Conservation (phyloP, 2,888 invertebrate genomes). For the Phoronis australis region DNA sequence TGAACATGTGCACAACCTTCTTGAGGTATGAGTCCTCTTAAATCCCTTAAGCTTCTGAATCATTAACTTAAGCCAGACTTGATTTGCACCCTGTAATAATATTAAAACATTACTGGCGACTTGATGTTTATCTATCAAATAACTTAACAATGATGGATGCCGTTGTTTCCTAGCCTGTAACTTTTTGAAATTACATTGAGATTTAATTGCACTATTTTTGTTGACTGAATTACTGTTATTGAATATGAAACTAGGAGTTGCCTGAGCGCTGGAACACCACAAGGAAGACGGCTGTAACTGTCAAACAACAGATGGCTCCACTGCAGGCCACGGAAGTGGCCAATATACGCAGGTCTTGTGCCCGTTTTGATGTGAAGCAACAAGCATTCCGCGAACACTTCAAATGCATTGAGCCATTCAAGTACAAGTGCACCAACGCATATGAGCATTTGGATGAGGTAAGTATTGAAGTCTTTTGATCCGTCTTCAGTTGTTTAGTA, state of each 20-base stretch:
- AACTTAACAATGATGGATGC: too few species aligned
- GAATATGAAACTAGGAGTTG: too few species aligned
- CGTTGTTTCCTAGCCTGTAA: too few species aligned
- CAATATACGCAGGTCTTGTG: constrained; percentile 79
- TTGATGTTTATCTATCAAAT: too few species aligned
- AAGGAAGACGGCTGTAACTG: constrained; percentile 82
- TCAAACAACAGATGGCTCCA: constrained; percentile 92
- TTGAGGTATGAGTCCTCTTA: constrained; percentile 67
- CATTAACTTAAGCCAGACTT: too few species aligned
- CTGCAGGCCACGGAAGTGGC: constrained; percentile 90
- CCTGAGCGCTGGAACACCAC: constrained; percentile 95
- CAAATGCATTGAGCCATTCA: constrained; percentile 57
- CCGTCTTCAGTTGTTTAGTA: too few species aligned
- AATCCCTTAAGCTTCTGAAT: too few species aligned
- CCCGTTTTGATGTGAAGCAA: constrained; percentile 75
- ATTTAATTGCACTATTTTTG: too few species aligned
- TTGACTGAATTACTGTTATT: too few species aligned
- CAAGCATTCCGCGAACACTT: constrained; percentile 83
- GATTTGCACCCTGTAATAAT: too few species aligned
- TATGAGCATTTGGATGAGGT: constrained; percentile 48
- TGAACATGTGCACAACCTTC: constrained; percentile 85
- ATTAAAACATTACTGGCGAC: too few species aligned
- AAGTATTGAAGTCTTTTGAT: too few species aligned
- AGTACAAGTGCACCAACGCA: constrained; percentile 45
- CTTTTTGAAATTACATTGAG: neutral